Evolutionary conservation across 1,140 invertebrate genomes (phyloP).

Genomic region (Danaus plexippus): DNA sequence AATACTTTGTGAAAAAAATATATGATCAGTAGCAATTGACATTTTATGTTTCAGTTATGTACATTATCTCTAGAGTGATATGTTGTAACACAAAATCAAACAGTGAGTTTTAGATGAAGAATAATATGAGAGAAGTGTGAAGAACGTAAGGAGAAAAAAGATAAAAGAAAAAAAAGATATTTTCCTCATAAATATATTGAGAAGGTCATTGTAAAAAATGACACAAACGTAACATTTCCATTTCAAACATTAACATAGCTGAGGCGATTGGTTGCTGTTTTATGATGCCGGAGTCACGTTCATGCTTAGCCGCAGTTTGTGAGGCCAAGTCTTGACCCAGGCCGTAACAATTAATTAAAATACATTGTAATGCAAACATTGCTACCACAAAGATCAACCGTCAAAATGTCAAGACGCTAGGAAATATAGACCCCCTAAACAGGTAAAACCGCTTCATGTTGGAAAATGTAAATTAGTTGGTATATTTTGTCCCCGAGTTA

Average conservation of each 20-base stretch:
- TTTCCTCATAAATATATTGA: too few species aligned
- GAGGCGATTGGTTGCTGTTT: constrained; percentile 32
- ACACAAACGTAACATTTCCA: too few species aligned
- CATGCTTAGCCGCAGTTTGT: constrained; percentile 45
- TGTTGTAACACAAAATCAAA: too few species aligned
- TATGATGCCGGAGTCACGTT: constrained; percentile 37
- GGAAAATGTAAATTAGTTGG: constrained; percentile 29
- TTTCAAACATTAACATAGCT: constrained; percentile 7
- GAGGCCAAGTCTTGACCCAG: constrained; percentile 40
- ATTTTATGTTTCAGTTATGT: too few species aligned
- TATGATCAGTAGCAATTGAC: too few species aligned
- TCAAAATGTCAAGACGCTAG: constrained; percentile 44
- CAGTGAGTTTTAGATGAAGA: too few species aligned
- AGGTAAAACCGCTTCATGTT: constrained; percentile 26
- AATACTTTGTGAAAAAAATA: too few species aligned
- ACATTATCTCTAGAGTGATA: too few species aligned
- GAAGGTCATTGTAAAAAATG: too few species aligned
- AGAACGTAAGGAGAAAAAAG: too few species aligned
- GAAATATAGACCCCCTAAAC: constrained; percentile 38
- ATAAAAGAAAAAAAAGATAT: too few species aligned
- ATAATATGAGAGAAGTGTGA: too few species aligned
- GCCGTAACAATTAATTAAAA: constrained; percentile 63
- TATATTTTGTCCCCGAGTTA: constrained; percentile 22
- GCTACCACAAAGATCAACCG: constrained; percentile 29
- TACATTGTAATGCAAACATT: constrained; percentile 39